A percentile compares a stretch with the other conserved stretches of the same genome.
phyloP scores from a whole-genome alignment of 2,113 vertebrate species.

The Gymnogyps californianus region DNA sequence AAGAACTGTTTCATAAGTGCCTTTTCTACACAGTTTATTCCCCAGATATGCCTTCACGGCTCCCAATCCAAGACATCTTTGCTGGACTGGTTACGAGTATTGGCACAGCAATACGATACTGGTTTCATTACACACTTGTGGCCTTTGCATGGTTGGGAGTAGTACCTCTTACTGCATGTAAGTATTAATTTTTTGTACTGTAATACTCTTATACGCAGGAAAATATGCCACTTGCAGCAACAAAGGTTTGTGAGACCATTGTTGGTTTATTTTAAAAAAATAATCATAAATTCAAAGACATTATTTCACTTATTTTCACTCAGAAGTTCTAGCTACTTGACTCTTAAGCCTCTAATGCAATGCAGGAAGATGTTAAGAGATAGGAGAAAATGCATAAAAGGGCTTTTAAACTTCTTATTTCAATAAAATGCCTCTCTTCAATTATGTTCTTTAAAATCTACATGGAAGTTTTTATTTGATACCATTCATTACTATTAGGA shows the following conservation, averaged over 20 bases:
- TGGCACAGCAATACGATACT: conserved; percentile 98
- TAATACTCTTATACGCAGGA: background rate
- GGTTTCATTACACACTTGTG: conserved; percentile 99
- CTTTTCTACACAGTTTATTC: conserved; percentile 85
- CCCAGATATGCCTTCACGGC: conserved; percentile 98
- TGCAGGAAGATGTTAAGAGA: background rate
- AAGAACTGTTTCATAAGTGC: background rate
- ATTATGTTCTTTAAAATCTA: background rate
- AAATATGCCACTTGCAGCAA: background rate
- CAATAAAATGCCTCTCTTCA: background rate
- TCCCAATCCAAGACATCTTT: conserved; percentile 98
- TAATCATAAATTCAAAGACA: background rate
- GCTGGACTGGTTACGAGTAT: conserved; percentile 97
- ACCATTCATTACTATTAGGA: background rate
- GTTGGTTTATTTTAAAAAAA: background rate
- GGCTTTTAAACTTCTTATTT: background rate
- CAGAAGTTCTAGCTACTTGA: background rate
- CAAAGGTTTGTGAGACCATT: background rate
- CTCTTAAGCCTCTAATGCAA: background rate
- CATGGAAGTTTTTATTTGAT: background rate
- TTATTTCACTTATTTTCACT: background rate
- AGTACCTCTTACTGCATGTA: conserved; percentile 98
- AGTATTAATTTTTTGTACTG: conserved; percentile 63
- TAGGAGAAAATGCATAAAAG: background rate
- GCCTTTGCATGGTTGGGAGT: conserved; percentile 99